A percentile compares a stretch with the other conserved stretches of the same genome.
These are phyloP conservation scores for Creontiades dilutus DNA, from an alignment of 2,888 invertebrate genomes.

Conservation along the genomic window DNA sequence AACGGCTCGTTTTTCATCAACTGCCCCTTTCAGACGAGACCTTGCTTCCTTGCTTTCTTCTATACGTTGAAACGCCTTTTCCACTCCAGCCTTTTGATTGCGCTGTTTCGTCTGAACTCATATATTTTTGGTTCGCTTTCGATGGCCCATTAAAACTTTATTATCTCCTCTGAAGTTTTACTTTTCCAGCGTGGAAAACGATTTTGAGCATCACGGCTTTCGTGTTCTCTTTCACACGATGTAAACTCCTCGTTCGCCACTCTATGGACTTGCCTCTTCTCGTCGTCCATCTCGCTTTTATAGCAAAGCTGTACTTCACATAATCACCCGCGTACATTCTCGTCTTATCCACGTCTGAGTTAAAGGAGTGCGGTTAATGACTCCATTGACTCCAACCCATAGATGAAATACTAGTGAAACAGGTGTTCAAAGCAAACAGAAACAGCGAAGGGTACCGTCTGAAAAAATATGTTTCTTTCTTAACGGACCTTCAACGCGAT, in stretches of 20 bases:
- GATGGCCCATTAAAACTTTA: constrained; percentile 6
- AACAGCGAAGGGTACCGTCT: no score
- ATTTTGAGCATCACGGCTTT: background rate
- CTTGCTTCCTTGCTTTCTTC: background rate
- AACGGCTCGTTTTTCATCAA: constrained; percentile 27
- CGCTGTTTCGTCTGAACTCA: constrained; percentile 9
- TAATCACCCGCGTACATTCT: no score
- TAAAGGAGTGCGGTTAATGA: no score
- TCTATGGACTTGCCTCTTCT: no score
- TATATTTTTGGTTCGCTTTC: constrained; percentile 1
- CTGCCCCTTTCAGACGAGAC: constrained; percentile 8
- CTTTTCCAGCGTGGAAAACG: constrained; percentile 2
- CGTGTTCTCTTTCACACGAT: background rate
- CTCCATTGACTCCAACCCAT: no score
- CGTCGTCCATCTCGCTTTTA: no score
- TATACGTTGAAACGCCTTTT: constrained; percentile 4
- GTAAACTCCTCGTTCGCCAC: background rate
- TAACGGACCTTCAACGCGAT: no score
- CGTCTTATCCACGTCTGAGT: no score
- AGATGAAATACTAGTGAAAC: no score
- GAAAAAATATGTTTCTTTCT: no score
- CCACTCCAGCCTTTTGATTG: background rate
- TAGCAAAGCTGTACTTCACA: no score
- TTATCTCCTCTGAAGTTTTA: background rate
- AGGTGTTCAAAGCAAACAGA: no score